Percentiles rank a stretch among this genome's conserved stretches.
Evolutionary conservation across 2,888 invertebrate species (phyloP).

Genomic region (Elmis aenea): DNA sequence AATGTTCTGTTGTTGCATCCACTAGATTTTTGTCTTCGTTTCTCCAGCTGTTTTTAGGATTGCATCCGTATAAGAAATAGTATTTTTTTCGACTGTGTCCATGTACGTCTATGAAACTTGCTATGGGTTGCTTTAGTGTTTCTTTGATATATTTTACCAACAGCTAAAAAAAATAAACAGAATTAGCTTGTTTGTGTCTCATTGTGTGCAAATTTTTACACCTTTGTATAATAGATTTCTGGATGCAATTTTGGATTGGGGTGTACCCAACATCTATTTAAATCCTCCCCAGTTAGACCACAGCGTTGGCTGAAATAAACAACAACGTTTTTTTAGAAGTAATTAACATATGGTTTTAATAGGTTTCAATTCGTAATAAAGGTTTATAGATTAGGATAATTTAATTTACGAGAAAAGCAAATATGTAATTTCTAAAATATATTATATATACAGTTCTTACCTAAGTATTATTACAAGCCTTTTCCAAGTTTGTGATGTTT

Average conservation of each 20-base stretch:
- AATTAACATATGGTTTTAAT: too few relatives aligned
- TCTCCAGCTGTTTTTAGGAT: conserved; percentile 63
- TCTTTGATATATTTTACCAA: conserved; percentile 26
- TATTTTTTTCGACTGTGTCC: conserved; percentile 82
- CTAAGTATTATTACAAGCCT: too few relatives aligned
- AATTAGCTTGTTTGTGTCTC: conserved; percentile 6
- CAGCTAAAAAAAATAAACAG: conserved; percentile 19
- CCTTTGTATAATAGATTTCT: conserved; percentile 78
- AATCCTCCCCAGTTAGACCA: conserved; percentile 77
- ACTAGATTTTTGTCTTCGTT: conserved; percentile 47
- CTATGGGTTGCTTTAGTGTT: conserved; percentile 23
- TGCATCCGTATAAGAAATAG: conserved; percentile 82
- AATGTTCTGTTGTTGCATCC: conserved; percentile 22
- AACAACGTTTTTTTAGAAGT: too few relatives aligned
- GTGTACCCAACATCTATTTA: conserved; percentile 79
- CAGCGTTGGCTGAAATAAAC: conserved; percentile 69
- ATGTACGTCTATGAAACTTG: conserved; percentile 67
- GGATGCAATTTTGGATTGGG: conserved; percentile 73
- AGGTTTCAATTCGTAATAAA: too few relatives aligned
- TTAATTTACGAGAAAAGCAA: too few relatives aligned
- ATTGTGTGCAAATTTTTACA: conserved; percentile 33
- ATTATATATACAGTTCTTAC: too few relatives aligned
- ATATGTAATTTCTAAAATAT: too few relatives aligned
- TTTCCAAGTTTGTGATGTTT: too few relatives aligned
- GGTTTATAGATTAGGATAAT: too few relatives aligned